phyloP scores from a whole-genome alignment of 2,888 invertebrate species.

The Oegoconia quadripuncta region DNA sequence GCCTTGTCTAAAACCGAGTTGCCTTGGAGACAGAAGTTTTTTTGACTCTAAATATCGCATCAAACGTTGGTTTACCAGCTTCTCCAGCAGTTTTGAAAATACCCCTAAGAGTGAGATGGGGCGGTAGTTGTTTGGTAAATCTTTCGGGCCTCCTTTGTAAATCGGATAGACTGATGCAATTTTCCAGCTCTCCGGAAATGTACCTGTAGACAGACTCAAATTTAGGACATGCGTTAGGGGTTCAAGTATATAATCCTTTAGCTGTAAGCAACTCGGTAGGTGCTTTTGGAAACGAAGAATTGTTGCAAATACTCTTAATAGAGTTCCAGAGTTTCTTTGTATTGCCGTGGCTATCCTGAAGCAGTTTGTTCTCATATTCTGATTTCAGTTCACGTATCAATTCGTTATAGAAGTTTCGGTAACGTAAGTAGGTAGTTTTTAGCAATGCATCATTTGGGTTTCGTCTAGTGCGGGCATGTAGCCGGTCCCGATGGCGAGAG shows the following conservation, averaged over 20 bases:
- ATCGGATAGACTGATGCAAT: neutral
- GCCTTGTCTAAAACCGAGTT: constrained; percentile 7
- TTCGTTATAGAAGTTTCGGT: neutral
- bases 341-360: neutral
- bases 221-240: neutral
- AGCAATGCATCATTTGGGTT: neutral
- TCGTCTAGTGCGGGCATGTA: neutral
- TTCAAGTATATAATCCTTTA: neutral
- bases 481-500: neutral
- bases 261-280: neutral
- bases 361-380: neutral
- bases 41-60: constrained; percentile 3
- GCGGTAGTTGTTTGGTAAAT: too few species aligned
- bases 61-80: constrained; percentile 5
- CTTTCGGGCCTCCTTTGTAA: too few species aligned
- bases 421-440: too few species aligned
- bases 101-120: constrained; percentile 7
- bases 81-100: constrained; percentile 9
- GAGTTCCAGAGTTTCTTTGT: neutral
- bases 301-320: neutral
- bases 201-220: neutral
- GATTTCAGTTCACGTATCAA: neutral
- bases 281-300: neutral
- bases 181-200: neutral
- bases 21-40: constrained; percentile 1